phyloP scores from a whole-genome alignment of 2,797 vertebrate genomes.

The Mus spretus region DNA sequence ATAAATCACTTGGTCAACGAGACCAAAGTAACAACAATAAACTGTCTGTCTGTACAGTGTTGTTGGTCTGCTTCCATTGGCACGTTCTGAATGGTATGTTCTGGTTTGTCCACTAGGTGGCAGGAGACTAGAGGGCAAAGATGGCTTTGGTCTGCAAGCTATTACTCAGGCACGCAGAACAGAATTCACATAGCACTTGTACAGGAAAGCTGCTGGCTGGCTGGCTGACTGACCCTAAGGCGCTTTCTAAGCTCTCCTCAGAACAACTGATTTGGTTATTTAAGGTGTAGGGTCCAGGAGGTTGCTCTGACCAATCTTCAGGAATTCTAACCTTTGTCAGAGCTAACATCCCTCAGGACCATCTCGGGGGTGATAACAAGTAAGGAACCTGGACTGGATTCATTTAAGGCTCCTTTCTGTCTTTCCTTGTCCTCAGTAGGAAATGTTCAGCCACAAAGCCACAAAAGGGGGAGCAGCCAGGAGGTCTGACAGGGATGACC shows the following conservation, averaged over 20 bases:
- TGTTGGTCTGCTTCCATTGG: background rate
- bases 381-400: conserved; percentile 19
- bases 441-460: background rate
- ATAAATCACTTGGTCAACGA: background rate
- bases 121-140: conserved; percentile 52
- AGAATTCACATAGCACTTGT: background rate
- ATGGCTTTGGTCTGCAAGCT: background rate
- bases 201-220: background rate
- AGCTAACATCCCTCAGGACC: conserved; percentile 48
- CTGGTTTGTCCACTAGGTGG: conserved; percentile 73
- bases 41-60: background rate
- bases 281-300: background rate
- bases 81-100: background rate
- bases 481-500: background rate
- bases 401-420: conserved; percentile 51
- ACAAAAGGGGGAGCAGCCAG: background rate
- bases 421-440: background rate
- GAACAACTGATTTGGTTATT: conserved; percentile 30
- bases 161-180: fast-evolving
- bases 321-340: conserved; percentile 2
- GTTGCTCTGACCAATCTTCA: conserved; percentile 25
- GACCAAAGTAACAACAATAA: background rate
- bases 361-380: conserved; percentile 1
- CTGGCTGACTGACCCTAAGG: background rate
- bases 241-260: background rate